Base-by-base conservation (phyloP, 2,888 invertebrate genomes). In the Abrostola triplasia region DNA sequence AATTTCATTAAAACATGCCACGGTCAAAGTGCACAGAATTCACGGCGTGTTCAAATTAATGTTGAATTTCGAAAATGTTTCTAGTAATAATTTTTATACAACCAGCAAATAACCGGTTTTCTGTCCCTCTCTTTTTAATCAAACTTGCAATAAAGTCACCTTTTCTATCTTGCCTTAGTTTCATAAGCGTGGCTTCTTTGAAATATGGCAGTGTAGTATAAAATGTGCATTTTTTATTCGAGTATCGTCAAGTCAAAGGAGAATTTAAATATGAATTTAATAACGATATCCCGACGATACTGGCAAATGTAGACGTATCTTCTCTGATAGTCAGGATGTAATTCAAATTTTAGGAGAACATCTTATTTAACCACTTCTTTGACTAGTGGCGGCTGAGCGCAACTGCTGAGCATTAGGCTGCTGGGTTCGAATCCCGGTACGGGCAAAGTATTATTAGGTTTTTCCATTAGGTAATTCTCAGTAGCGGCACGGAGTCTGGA, bases 61-160 rank as follows among this genome's bases (percentile, higher is more conserved):
- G 55, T 56, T 64, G 24, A 36, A 58, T 64, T 53, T 53, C 7
- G 11, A 71, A 77, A 67, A 72, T 66, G 57, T 54, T 57, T 56
- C 52, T 48, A 57, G 74, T 73, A 79, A 81, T 80, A 77, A 80
- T 84, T 88, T 81, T 83, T 77, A 78, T 81, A 73, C 73, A 71
- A 77, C 68, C 74, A 76, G 36, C 77, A 80, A 83, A 81, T 77
- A 81, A 37, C 52, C 10, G 77, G 77, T 24, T 80, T 64, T 42
- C 70, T 75, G 72, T 52, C 44, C 61, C 37, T 44, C 78, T 59
- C 72, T 72, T 73, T 89, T 90, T 87, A 89, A 88, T 90, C 84
- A 88, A 88, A 88, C 77, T 84, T 82, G 85, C 85, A 86, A 87
- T 86, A 86, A 84, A 77, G 73, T 77, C 69, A 75, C 74, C 73